phyloP scores from a whole-genome alignment of 2,888 invertebrate genomes.

The Tinea pellionella region DNA sequence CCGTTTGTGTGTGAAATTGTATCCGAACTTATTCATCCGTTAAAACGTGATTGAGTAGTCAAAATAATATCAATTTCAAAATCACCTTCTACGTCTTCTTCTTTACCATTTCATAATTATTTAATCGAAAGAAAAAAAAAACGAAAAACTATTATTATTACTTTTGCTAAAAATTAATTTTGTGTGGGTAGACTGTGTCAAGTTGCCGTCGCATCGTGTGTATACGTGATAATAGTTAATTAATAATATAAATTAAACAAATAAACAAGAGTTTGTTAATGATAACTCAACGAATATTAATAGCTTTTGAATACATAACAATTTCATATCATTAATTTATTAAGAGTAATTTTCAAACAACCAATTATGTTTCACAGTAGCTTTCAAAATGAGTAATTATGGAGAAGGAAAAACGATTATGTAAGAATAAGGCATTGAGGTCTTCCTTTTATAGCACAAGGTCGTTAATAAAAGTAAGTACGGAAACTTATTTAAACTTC shows the following conservation, averaged over 20 bases:
- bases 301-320: too few relatives aligned
- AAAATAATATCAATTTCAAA: neutral
- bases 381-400: neutral
- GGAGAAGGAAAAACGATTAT: neutral
- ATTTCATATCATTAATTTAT: too few relatives aligned
- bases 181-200: too few relatives aligned
- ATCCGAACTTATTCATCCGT: neutral
- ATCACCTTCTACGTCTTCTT: neutral
- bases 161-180: too few relatives aligned
- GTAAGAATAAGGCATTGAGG: neutral
- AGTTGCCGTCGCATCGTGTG: too few relatives aligned
- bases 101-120: neutral
- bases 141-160: too few relatives aligned
- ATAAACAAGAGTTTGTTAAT: too few relatives aligned
- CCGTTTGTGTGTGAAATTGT: neutral
- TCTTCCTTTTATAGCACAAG: conserved; percentile 5
- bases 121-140: too few relatives aligned
- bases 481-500: conserved; percentile 16
- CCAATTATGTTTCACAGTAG: neutral
- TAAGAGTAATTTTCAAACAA: too few relatives aligned
- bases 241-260: too few relatives aligned
- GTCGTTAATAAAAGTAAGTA: conserved; percentile 16
- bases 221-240: too few relatives aligned
- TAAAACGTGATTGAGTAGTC: neutral
- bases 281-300: too few relatives aligned